A percentile compares a stretch with the other conserved stretches of the same genome.
Evolutionary conservation across 2,797 vertebrate species (phyloP).

Genomic region (Protonibea diacanthus): DNA sequence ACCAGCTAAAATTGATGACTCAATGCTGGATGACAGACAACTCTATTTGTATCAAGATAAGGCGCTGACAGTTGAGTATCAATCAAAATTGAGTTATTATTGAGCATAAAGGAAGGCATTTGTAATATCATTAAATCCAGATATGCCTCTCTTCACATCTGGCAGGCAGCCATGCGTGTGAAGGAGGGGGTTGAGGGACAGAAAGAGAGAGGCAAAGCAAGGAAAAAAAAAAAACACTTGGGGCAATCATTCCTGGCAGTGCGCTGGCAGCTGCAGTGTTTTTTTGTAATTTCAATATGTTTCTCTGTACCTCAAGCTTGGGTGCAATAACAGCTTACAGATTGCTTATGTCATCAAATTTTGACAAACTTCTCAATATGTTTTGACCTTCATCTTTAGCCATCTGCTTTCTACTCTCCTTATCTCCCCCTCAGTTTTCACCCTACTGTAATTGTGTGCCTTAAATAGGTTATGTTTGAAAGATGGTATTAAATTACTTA

Average conservation of each 20-base stretch:
- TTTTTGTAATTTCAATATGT: constrained; percentile 96
- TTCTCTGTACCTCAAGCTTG: constrained; percentile 95
- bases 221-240: constrained; percentile 83
- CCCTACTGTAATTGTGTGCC: constrained; percentile 18
- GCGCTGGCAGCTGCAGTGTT: constrained; percentile 88
- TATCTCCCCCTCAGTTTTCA: constrained; percentile 50
- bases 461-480: constrained; percentile 34
- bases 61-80: constrained; percentile 92
- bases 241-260: constrained; percentile 95
- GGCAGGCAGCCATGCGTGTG: constrained; percentile 92
- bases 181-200: constrained; percentile 56
- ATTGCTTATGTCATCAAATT: constrained; percentile 98
- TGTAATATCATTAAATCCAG: constrained; percentile 99
- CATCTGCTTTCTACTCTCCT: constrained; percentile 91
- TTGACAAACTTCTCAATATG: constrained; percentile 98
- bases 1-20: constrained; percentile 96
- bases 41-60: constrained; percentile 97
- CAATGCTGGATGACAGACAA: constrained; percentile 96
- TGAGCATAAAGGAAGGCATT: constrained; percentile 96
- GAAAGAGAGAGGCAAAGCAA: constrained; percentile 57
- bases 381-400: constrained; percentile 97
- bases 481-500: constrained; percentile 1
- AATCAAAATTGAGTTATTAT: constrained; percentile 98
- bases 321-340: constrained; percentile 97
- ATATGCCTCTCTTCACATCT: constrained; percentile 95